Conservation (phyloP, 2,888 invertebrate species). For the Xestia rhomboidea region DNA sequence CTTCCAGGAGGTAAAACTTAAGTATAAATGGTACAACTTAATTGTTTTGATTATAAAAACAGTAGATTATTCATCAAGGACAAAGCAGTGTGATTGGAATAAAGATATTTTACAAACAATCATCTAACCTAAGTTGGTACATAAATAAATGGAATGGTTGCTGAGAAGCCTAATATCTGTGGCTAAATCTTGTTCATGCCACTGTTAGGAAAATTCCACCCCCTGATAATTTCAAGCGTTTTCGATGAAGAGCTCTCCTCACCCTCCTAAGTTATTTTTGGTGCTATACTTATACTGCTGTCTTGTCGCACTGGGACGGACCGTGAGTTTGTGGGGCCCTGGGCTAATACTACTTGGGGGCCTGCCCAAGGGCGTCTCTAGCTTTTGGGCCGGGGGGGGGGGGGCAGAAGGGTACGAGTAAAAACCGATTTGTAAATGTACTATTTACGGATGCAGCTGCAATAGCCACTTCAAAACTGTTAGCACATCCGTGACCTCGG, state of each 20-base stretch:
- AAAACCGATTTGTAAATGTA: no score
- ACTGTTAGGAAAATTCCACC: no score
- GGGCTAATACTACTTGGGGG: no score
- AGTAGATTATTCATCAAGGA: neutral
- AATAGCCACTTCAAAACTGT: no score
- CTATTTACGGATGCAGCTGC: no score
- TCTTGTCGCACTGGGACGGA: no score
- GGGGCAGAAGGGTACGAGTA: no score
- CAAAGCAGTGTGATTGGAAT: neutral
- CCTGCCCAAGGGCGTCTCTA: no score
- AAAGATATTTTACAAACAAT: neutral
- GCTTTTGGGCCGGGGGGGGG: no score
- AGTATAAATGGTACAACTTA: neutral
- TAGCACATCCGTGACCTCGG: no score
- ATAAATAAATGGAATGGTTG: neutral
- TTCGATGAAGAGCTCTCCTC: neutral
- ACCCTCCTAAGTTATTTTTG: neutral
- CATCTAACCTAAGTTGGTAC: neutral
- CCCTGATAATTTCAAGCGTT: neutral
- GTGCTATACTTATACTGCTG: neutral
- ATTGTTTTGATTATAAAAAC: neutral
- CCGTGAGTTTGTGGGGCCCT: no score
- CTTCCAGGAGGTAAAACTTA: neutral
- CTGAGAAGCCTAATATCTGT: neutral
- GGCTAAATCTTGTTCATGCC: neutral